Conservation (phyloP, 2,113 vertebrate genomes). For the Ceuthmochares aereus region DNA sequence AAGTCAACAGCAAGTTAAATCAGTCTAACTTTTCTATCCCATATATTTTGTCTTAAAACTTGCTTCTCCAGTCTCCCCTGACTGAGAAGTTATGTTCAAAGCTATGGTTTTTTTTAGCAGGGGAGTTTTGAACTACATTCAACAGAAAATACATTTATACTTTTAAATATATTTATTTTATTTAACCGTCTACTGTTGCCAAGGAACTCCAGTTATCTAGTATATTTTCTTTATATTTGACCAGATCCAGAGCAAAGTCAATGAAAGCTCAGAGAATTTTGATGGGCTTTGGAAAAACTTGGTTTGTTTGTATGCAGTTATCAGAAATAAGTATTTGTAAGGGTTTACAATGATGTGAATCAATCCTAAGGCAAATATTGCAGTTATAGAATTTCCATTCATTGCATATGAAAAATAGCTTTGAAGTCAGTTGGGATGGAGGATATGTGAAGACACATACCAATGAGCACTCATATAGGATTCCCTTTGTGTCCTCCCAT, state of each 20-base stretch:
- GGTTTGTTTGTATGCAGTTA: not conserved
- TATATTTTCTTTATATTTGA: not conserved
- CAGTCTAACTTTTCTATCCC: not conserved
- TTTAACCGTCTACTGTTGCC: not conserved
- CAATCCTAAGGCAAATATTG: not conserved
- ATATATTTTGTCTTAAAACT: not conserved
- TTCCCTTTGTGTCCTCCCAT: not conserved
- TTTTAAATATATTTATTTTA: not conserved
- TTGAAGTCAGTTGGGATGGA: not conserved
- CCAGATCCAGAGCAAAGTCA: not conserved
- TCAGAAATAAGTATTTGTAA: not conserved
- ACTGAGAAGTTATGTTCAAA: not conserved
- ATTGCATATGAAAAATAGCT: not conserved
- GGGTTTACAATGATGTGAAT: not conserved
- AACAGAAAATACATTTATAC: not conserved
- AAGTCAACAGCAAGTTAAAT: not conserved
- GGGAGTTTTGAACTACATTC: not conserved
- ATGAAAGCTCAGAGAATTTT: not conserved
- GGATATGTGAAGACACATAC: not conserved
- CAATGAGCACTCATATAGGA: rapidly evolving
- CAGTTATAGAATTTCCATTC: not conserved
- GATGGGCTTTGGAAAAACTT: not conserved
- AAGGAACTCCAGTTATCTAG: not conserved
- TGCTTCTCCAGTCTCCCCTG: not conserved
- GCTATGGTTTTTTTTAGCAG: not conserved